A percentile compares a stretch with the other conserved stretches of the same genome.
phyloP scores from a whole-genome alignment of 1,140 invertebrate species.

The Bicyclus anynana region DNA sequence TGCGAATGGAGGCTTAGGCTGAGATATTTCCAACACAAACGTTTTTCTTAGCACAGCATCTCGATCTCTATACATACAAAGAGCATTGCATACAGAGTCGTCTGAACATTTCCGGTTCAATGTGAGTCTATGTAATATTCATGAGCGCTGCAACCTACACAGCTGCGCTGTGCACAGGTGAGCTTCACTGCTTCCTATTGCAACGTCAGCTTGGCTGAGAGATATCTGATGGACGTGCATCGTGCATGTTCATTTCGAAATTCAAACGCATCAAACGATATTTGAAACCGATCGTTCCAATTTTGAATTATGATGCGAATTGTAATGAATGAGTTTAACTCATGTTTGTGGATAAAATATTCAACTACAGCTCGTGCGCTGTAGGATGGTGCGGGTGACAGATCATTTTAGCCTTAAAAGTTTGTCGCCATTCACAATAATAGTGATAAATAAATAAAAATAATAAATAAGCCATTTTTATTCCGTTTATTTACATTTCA shows the following conservation, averaged over 20 bases:
- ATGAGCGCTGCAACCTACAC: background rate
- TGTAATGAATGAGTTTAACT: no score
- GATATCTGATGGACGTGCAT: background rate
- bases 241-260: background rate
- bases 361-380: no score
- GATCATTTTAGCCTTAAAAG: no score
- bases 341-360: no score
- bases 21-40: no score
- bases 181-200: background rate
- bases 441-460: no score
- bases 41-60: background rate
- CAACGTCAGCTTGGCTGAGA: slow-evolving; percentile 1
- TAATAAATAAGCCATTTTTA: no score
- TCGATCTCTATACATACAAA: background rate
- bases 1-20: no score
- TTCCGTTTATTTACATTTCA: no score
- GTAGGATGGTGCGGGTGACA: no score
- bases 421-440: no score
- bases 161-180: background rate
- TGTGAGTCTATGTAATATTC: background rate
- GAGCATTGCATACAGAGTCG: background rate
- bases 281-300: background rate
- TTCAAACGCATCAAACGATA: background rate
- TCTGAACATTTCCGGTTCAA: background rate
- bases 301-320: background rate